Evolutionary conservation across 2,888 invertebrate species (phyloP), one percentile per base, ranked within the genome.

Genomic region (Eubasilissa splendida): DNA sequence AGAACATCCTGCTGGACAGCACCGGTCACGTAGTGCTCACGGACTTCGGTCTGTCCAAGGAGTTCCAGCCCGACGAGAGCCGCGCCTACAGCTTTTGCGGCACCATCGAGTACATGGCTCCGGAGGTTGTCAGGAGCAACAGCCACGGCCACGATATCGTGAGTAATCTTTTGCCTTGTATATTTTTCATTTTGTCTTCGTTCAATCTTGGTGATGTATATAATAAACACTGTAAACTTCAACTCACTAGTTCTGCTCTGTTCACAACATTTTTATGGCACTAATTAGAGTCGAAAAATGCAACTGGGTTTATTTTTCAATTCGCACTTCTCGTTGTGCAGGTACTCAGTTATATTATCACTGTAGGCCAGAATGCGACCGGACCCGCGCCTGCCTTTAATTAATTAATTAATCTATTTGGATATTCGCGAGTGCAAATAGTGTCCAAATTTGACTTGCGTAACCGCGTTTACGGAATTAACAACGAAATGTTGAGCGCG

Each of bases 71-170:
- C 12, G 89, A 88, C 86, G 95, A 96, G 86, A 94, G 94, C 86
- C 91, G 98, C 83, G 96, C 99, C 0, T 98, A 98, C 90, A 98
- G 98, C 83, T 99, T 98, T 90, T 99, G 99, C 88, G 99, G 99
- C 22, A 99, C 99, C 84, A 96, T 99, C 85, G 99, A 99, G 88
- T 99, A 99, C 89, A 99, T 99, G 99, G 98, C 98, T 31, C 98
- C 97, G 0, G 96, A 95, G 87, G 94, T 94, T 60, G 94, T 95
- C 82, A 89, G 95, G 86, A 96, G 97, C 78, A 96, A 97, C 83
- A 94, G 94, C 78, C 93, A 94, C 84, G 99, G 99, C 33, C 98
- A 99, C 89, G 97, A 98, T 93, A 96, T 97, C 88, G 96, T 97
- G 89, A 96, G 96, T 95, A 87, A 83, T 65, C 14, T 75, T 82